Evolutionary conservation across 2,797 vertebrate species (phyloP).

Genomic region (Enteromius radiatus): DNA sequence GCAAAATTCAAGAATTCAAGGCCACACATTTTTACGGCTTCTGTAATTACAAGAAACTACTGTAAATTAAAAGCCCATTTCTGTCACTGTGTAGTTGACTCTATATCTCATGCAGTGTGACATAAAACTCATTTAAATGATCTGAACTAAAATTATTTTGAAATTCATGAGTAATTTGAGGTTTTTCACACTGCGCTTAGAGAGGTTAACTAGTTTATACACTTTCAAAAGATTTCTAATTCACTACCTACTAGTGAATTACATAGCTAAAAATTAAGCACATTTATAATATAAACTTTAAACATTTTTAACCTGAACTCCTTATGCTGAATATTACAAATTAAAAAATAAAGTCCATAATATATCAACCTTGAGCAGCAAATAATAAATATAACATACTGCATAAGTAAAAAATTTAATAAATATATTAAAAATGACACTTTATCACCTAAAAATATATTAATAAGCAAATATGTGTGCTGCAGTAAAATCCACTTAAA

Average conservation of each 20-base stretch:
- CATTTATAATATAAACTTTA: too few species aligned
- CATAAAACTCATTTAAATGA: neutral
- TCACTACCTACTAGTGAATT: neutral
- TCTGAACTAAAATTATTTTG: neutral
- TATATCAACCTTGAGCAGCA: neutral
- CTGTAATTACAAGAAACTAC: neutral
- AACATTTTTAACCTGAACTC: neutral
- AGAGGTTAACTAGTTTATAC: neutral
- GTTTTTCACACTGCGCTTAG: neutral
- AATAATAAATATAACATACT: too few species aligned
- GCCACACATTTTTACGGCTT: neutral
- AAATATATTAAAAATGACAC: neutral
- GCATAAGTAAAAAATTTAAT: too few species aligned
- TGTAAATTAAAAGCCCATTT: neutral
- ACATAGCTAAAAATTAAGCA: neutral
- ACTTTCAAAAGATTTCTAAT: neutral
- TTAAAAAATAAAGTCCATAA: neutral
- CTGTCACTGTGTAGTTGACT: neutral
- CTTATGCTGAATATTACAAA: neutral
- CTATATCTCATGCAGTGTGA: neutral
- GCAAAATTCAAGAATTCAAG: conserved; percentile 2
- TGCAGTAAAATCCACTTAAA: neutral
- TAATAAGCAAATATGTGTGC: neutral
- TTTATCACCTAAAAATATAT: neutral
- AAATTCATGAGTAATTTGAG: neutral